These are phyloP conservation scores for Saccostrea cuccullata DNA, from an alignment of 1,140 invertebrate genomes.

Conservation along the genomic window DNA sequence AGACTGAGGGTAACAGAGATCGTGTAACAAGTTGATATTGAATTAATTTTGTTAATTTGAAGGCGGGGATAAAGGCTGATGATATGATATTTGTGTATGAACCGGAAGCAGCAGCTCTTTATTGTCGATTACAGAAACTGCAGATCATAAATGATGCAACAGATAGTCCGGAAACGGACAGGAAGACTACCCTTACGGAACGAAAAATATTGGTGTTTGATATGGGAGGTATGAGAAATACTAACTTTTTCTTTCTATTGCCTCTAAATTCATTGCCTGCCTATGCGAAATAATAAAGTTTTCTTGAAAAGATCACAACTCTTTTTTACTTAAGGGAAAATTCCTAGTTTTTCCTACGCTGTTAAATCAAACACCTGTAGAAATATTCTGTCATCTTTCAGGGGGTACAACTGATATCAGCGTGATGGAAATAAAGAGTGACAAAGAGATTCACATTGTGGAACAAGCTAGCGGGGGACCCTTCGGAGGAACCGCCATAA, in stretches of 20 bases:
- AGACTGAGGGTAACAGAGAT: neutral
- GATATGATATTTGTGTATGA: conserved; percentile 43
- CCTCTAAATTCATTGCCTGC: neutral
- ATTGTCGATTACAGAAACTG: conserved; percentile 26
- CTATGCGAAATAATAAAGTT: neutral
- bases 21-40: neutral
- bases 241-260: neutral
- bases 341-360: too few species aligned
- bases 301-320: neutral
- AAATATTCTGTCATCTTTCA: neutral
- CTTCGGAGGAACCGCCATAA: conserved; percentile 20
- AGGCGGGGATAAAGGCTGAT: conserved; percentile 37
- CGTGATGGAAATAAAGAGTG: neutral
- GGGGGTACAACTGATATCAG: conserved; percentile 33
- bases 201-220: neutral
- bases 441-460: neutral
- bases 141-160: neutral
- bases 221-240: neutral
- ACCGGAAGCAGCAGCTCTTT: conserved; percentile 49
- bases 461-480: conserved; percentile 16
- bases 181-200: neutral
- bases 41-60: neutral
- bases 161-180: neutral
- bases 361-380: too few species aligned
- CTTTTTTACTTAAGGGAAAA: too few species aligned